Percentiles rank a stretch among this genome's conserved stretches.
Conservation (phyloP, 2,797 vertebrate genomes). For the Gadopsis marmoratus region DNA sequence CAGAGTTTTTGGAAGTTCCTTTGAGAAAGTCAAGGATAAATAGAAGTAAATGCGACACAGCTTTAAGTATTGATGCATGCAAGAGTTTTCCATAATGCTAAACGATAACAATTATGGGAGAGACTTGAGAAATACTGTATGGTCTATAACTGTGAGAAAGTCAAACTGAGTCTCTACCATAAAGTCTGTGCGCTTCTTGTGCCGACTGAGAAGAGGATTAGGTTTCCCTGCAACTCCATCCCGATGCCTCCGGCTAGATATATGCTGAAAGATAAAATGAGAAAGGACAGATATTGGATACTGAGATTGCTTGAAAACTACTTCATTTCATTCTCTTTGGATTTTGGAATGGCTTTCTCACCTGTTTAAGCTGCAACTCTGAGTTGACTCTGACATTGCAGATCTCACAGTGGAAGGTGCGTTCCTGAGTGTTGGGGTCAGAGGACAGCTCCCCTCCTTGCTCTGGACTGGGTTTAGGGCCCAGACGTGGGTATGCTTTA, state of each 20-base stretch:
- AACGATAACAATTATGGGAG: background rate
- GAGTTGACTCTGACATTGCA: constrained; percentile 94
- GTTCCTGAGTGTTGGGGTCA: constrained; percentile 93
- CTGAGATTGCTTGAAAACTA: background rate
- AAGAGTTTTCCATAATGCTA: constrained; percentile 3
- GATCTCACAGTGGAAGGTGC: constrained; percentile 97
- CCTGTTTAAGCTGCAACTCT: constrained; percentile 94
- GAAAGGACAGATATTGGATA: background rate
- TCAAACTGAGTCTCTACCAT: constrained; percentile 63
- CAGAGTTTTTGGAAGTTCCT: constrained; percentile 90
- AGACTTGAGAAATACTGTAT: constrained; percentile 7
- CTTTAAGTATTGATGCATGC: background rate
- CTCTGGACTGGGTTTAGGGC: constrained; percentile 87
- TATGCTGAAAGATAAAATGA: constrained; percentile 83
- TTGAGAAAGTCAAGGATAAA: constrained; percentile 68
- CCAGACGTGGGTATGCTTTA: constrained; percentile 92
- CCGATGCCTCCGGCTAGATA: constrained; percentile 92
- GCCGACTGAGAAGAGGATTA: constrained; percentile 90
- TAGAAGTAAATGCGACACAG: constrained; percentile 1
- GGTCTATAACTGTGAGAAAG: background rate
- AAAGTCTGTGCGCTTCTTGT: constrained; percentile 89
- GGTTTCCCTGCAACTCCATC: constrained; percentile 93
- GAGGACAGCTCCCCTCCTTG: constrained; percentile 82
- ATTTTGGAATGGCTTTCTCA: constrained; percentile 45
- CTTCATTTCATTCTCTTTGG: background rate